Conservation (phyloP, 2,888 invertebrate species). For the Nomada flava region DNA sequence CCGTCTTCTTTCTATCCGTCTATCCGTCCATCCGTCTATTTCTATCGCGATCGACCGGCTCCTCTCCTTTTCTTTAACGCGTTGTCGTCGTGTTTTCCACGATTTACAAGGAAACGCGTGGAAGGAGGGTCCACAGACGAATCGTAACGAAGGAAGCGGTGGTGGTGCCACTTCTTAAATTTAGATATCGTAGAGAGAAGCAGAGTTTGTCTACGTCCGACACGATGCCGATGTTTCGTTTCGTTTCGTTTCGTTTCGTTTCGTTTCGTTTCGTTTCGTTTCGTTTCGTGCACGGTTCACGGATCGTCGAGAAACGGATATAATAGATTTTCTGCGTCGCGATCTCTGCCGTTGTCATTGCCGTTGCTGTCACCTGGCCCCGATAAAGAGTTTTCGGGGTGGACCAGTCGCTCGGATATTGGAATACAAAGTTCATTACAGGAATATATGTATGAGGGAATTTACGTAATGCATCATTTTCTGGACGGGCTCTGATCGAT, state of each 20-base stretch:
- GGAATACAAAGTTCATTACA: no score
- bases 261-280: no score
- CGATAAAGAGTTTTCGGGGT: constrained; percentile 21
- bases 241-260: not conserved
- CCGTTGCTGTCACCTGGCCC: constrained; percentile 17
- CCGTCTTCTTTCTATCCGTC: constrained; percentile 47
- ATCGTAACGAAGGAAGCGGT: constrained; percentile 62
- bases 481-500: constrained; percentile 25
- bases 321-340: constrained; percentile 39
- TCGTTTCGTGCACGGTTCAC: not conserved
- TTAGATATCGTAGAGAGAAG: constrained; percentile 73
- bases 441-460: not conserved
- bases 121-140: constrained; percentile 59
- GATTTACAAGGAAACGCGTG: constrained; percentile 61
- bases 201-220: not conserved
- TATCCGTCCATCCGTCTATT: constrained; percentile 48
- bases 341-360: not conserved
- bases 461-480: constrained; percentile 32
- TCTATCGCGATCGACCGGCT: constrained; percentile 32
- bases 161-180: constrained; percentile 77
- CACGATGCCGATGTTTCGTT: not conserved
- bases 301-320: constrained; percentile 13
- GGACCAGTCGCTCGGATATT: no score
- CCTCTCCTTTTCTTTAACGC: not conserved
- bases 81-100: constrained; percentile 30